These are phyloP conservation scores for Cephus runcator DNA, from an alignment of 2,888 invertebrate genomes.

Conservation along the genomic window DNA sequence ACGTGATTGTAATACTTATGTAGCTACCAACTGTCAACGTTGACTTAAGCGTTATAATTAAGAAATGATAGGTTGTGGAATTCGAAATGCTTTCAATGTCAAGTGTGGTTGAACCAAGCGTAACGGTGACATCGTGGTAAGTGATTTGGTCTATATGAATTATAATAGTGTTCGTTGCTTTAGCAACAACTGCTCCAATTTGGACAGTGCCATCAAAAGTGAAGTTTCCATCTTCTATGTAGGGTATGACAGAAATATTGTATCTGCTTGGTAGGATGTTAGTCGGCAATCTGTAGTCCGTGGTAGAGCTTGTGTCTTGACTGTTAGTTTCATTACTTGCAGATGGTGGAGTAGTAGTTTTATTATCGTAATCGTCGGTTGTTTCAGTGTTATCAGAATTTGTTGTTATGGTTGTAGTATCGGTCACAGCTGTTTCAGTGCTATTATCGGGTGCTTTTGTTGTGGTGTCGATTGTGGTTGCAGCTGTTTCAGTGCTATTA, in stretches of 20 bases:
- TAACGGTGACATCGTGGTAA: not conserved
- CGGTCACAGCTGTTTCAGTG: too few relatives aligned
- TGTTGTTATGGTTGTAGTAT: too few relatives aligned
- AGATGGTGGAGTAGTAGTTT: too few relatives aligned
- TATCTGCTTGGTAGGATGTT: constrained; percentile 69
- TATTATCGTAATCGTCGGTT: too few relatives aligned
- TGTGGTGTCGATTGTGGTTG: too few relatives aligned
- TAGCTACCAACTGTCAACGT: constrained; percentile 58
- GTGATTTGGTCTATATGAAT: constrained; percentile 38
- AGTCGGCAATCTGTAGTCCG: constrained; percentile 68
- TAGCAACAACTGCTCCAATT: constrained; percentile 32
- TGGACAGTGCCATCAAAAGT: constrained; percentile 42
- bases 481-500: too few relatives aligned
- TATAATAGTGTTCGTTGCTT: constrained; percentile 34
- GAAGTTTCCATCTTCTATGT: constrained; percentile 63
- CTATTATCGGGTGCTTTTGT: too few relatives aligned
- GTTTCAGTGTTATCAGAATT: too few relatives aligned
- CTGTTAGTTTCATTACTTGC: not conserved
- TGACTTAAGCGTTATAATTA: constrained; percentile 65
- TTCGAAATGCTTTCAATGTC: constrained; percentile 15
- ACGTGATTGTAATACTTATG: constrained; percentile 69
- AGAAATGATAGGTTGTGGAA: constrained; percentile 64
- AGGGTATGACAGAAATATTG: constrained; percentile 66
- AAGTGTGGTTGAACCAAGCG: constrained; percentile 8
- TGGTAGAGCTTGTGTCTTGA: constrained; percentile 3